Evolutionary conservation across 2,888 invertebrate species (phyloP), one percentile per base, ranked within the genome.

Genomic region (Phaedon cochleariae): DNA sequence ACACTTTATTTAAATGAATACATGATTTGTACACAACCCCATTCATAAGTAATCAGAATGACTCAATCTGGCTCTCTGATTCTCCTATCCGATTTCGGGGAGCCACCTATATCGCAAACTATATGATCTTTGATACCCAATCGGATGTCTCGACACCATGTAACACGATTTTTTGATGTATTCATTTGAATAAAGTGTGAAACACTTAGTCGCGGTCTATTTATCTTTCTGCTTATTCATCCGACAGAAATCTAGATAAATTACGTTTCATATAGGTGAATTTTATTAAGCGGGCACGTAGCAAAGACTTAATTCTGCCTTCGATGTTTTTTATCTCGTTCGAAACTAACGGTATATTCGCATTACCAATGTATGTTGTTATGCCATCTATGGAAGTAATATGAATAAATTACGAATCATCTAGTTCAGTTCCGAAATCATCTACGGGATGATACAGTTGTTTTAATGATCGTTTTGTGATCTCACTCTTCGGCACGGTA

Each of bases 181-280:
- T 63, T 41, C 52, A 63, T 59, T 49, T 46, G 52, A 55, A 55
- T 48, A 54, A 57, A 22, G 54, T 57, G 51, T 52, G 58, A 62
- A 62, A 58, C 58, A 55, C 52, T 63, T 63, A 58, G 58, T 58
- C 41, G 41, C 57, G 63, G 58, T 63, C 63, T 63, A 63, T 63
- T 63, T 63, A 57, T 63, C 63, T 63, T 52, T 49, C 52, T 63
- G 34, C 57, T 26, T 34, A 45, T 29, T 53, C 60, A 34, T 55
- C 41, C 45, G 53, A 46, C 53, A 63, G 58, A 60, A 55, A 64
- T 64, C 59, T 60, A 59, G 55, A 64, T 64, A 49, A 60, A 64
- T 64, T 60, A 64, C 51, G 45, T 59, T 52, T 63, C 52, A 46
- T 63, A 58, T 41, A 55, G 41, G 7, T 64, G 59, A 53, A 60